Base-by-base conservation (phyloP, 1,140 invertebrate genomes). In the Meloidogyne hapla region DNA sequence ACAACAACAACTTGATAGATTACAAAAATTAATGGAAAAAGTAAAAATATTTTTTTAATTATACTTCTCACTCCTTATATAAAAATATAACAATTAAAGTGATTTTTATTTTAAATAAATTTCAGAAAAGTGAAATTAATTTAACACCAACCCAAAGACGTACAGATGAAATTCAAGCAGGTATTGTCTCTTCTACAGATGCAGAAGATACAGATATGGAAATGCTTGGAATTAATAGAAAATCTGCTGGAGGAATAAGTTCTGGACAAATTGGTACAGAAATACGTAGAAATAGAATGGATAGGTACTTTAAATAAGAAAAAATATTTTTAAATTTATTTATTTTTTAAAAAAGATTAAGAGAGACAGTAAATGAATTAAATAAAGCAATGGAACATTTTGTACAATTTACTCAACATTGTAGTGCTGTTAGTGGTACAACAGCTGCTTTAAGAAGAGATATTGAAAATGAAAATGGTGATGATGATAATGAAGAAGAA, bases 1-100 rank as follows among this genome's bases (percentile, higher is more conserved):
- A 2, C 84, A 87, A 69, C 73, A 80, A 72, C 84, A 85, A 68
- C 61, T 85, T 23, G 77, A 83, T 18, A 67, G 84, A 45, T 70
- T 85, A 77, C 84, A 85, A 67, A 84, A 77, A 64, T 67, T 85
- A 21, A 74, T 81, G 42, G 67, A 72, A 23, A 79, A 79, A 65
- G 78, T 81, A 28, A 48, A 23, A 48, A 77, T 3, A 74, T 10
- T 26, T 74, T 13, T 42, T 8, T 40, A 38, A 15, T n/a, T 75
- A 78, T 48, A n/a, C n/a, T 63, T 33, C 9, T 33, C 33, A 4
- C 33, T 4, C 33, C 33, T 33, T 33, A 6, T 33, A 63, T 6
- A 8, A 69, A 25, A 26, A 8, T 69, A 33, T 56, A n/a, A n/a
- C n/a, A n/a, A n/a, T n/a, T n/a, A n/a, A n/a, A n/a, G n/a, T n/a